Percentiles rank a stretch among this genome's conserved stretches.
Conservation (phyloP, 2,888 invertebrate genomes). For the Cosmopolites sordidus region DNA sequence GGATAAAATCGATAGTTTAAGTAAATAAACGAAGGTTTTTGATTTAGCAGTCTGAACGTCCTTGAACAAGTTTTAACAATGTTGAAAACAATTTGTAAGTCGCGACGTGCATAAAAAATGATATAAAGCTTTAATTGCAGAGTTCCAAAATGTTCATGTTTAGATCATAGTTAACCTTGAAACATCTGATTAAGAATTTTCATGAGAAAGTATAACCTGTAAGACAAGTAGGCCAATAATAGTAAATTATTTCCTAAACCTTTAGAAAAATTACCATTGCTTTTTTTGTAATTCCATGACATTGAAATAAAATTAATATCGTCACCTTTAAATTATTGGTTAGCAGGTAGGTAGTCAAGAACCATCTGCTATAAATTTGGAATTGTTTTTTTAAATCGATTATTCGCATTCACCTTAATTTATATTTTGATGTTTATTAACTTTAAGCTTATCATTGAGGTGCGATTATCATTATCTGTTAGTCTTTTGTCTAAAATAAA, state of each 20-base stretch:
- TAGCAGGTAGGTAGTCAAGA: constrained; percentile 14
- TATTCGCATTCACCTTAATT: no score
- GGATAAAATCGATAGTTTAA: constrained; percentile 29
- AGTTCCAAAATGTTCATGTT: constrained; percentile 27
- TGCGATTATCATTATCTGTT: not conserved
- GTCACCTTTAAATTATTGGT: constrained; percentile 30
- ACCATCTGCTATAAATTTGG: constrained; percentile 8
- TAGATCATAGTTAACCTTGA: constrained; percentile 18
- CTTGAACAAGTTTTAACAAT: constrained; percentile 38
- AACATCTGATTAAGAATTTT: constrained; percentile 33
- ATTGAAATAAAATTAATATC: constrained; percentile 38
- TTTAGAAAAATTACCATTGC: constrained; percentile 31
- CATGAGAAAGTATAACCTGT: constrained; percentile 36
- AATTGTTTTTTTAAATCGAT: no score
- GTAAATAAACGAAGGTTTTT: constrained; percentile 31
- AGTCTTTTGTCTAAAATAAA: not conserved
- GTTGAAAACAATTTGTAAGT: constrained; percentile 37
- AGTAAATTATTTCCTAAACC: constrained; percentile 37
- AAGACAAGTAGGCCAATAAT: constrained; percentile 42
- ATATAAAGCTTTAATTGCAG: constrained; percentile 28
- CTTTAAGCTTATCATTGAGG: constrained; percentile 2
- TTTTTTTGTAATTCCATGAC: constrained; percentile 37
- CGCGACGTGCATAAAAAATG: constrained; percentile 31
- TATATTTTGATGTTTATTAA: not conserved
- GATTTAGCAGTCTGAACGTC: constrained; percentile 34